Evolutionary conservation across 92 coral and sea anemone species (phyloP), one percentile per base, ranked within the genome.

Genomic region (Parazoanthus atlanticus): DNA sequence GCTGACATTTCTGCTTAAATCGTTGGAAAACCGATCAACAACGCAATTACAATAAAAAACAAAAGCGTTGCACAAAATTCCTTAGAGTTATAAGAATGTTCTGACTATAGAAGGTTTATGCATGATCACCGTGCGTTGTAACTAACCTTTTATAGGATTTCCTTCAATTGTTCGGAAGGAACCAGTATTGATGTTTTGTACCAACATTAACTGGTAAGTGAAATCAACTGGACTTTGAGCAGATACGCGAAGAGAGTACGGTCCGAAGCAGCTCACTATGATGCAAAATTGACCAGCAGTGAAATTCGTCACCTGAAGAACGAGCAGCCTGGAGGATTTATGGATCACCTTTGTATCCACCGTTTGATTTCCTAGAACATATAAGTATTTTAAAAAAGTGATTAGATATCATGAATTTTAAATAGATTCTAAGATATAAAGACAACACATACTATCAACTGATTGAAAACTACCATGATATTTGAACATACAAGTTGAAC

Each of bases 101-200:
- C 38, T 36, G 38, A 5, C 38, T 36, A 36, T 36, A 36, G 38
- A 36, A 36, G 38, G 38, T 36, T 36, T 36, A 36, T 36, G 4
- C 4, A 36, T 36, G 38, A 36, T 36, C 38, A 36, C 38, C 38
- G 38, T 36, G 38, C 38, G 23, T 2, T 13, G 23, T 34, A 31
- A 28, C 75, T 23, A 74, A 93, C 95, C 95, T 93, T 88, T 91
- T 65, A 89, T 73, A 17, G 95, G 95, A 84, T 93, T 89, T 43
- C 94, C 95, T 73, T 88, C 84, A 36, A 91, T 91, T 0, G 85
- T 85, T 30, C 80, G 67, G 0, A 85, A n/a, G 12, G 85, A 79
- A 16, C 93, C 91, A 47, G 80, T 81, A n/a, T 65, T 80, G 34
- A 38, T 8, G 80, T 86, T 89, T 29, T 90, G 85, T 16, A 91